phyloP scores from a whole-genome alignment of 2,888 invertebrate species.

The Cerceris ruficornis region DNA sequence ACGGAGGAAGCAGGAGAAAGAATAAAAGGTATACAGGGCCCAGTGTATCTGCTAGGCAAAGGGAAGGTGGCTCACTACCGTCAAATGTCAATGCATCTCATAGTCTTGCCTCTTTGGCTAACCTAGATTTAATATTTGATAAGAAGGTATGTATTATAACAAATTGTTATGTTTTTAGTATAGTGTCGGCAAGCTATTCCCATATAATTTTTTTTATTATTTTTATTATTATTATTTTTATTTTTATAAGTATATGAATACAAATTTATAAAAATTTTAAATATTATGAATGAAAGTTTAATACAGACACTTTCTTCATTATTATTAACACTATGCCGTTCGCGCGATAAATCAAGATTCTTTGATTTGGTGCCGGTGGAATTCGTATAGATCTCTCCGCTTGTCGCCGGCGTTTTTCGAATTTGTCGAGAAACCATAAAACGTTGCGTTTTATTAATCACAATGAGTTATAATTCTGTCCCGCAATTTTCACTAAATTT shows the following conservation, averaged over 20 bases:
- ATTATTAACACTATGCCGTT: too few relatives aligned
- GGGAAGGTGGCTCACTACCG: constrained; percentile 86
- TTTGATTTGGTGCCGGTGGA: too few relatives aligned
- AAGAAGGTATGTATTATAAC: constrained; percentile 73
- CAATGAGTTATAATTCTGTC: too few relatives aligned
- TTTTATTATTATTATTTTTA: background rate
- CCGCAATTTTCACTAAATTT: too few relatives aligned
- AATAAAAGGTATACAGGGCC: constrained; percentile 76
- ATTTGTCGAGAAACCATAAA: too few relatives aligned
- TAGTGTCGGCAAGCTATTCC: background rate
- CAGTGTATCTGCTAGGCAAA: constrained; percentile 83
- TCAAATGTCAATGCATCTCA: constrained; percentile 84
- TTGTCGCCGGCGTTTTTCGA: too few relatives aligned
- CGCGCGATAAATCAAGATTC: too few relatives aligned
- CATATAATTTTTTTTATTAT: background rate
- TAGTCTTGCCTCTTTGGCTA: constrained; percentile 77
- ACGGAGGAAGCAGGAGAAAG: constrained; percentile 75
- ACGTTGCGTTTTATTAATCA: too few relatives aligned
- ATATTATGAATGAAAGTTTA: background rate
- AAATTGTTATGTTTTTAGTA: constrained; percentile 8
- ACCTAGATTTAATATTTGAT: constrained; percentile 78
- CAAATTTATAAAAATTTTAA: background rate
- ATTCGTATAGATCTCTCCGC: too few relatives aligned
- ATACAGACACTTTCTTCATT: too few relatives aligned
- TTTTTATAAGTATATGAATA: background rate